Evolutionary conservation across 1,140 invertebrate species (phyloP), one percentile per base, ranked within the genome.

Genomic region (Formica selysi): DNA sequence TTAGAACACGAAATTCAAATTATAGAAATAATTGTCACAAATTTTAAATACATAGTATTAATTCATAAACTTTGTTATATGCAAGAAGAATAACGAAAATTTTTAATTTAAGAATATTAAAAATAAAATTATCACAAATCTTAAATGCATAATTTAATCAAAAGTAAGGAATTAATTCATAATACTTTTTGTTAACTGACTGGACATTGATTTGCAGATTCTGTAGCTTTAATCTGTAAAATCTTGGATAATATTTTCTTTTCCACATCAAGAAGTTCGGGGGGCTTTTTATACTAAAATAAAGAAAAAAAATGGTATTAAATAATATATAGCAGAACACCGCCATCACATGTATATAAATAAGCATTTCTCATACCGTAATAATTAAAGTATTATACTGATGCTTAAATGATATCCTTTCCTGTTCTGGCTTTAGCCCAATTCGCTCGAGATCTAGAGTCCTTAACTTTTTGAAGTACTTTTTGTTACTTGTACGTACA

Each of bases 341-440:
- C 32, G 1, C 2, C 32, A 32, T 32, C 3, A 32, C 32, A 32
- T 76, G 13, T 96, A 96, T 88, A 89, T 74, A 62, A 87, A 87
- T 38, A 59, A 76, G 70, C 29, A 54, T 67, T 61, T 64, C 62
- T n/a, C 89, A 95, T 96, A 97, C 97, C 78, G 96, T 96, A 89
- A 98, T 97, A 87, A 98, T 97, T n/a, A 98, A 93, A 6, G 97
- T 98, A 90, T 97, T 97, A 89, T 96, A 97, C 89, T 97, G 96
- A 95, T 98, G 97, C 44, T 94, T 95, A 85, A 96, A 96, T 22
- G 96, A 95, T 80, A 98, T 95, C 89, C 96, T 96, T 5, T 95
- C 94, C 92, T 97, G 97, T 70, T 96, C 95, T 48, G 96, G 95
- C 29, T 93, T 91, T 36, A 97, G 80, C 29, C 96, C 95, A n/a